These are phyloP conservation scores for Pelecanoides urinatrix DNA, from an alignment of 2,113 vertebrate species.

Conservation along the genomic window DNA sequence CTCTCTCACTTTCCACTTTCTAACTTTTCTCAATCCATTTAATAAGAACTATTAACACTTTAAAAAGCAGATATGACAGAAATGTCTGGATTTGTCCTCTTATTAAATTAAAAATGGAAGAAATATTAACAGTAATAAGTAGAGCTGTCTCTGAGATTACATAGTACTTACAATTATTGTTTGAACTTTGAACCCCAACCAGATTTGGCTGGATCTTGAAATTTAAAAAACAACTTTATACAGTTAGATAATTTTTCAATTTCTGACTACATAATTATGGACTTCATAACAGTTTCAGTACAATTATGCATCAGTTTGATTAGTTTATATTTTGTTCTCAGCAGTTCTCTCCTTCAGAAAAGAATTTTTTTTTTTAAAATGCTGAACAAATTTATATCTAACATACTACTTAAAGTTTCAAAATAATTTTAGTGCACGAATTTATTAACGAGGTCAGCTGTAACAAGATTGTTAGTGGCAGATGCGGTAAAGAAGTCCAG, in stretches of 20 bases:
- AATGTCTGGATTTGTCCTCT: neutral
- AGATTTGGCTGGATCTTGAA: neutral
- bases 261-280: conserved; percentile 44
- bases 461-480: neutral
- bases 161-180: neutral
- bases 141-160: conserved; percentile 12
- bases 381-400: neutral
- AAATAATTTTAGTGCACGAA: neutral
- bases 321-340: neutral
- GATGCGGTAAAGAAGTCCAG: neutral
- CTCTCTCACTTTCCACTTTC: neutral
- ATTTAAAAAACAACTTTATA: neutral
- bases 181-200: conserved; percentile 3
- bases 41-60: neutral
- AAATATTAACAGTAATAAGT: neutral
- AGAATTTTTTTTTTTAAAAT: neutral
- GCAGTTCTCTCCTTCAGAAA: neutral
- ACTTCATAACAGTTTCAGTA: neutral
- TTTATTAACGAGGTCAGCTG: neutral
- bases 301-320: neutral
- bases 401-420: neutral
- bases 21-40: neutral
- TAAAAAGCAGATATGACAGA: neutral
- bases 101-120: neutral
- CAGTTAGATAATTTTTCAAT: neutral